Evolutionary conservation across 2,113 vertebrate genomes (phyloP).

Genomic region (Dendropsophus ebraccatus): DNA sequence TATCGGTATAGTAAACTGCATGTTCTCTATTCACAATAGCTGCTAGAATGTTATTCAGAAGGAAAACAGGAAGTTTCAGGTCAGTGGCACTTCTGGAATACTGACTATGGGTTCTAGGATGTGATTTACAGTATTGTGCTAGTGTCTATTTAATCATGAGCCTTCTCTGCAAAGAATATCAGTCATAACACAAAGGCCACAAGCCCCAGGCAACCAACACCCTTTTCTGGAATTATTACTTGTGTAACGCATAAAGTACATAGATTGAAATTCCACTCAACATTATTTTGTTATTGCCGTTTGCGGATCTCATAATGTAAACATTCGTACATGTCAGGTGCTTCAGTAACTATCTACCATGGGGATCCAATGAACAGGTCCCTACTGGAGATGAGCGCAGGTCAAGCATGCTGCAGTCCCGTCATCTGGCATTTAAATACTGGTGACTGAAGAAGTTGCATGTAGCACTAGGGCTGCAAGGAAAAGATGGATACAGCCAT

Average conservation of each 20-base stretch:
- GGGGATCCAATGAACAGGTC: neutral
- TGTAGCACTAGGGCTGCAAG: too few species aligned
- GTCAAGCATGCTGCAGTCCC: too few species aligned
- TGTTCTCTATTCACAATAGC: too few species aligned
- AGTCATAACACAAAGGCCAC: conserved; percentile 15
- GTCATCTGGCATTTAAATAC: too few species aligned
- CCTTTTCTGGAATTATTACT: neutral
- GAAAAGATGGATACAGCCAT: too few species aligned
- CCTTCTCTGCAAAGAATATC: neutral
- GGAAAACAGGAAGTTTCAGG: too few species aligned
- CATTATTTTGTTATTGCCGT: neutral
- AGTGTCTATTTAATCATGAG: neutral
- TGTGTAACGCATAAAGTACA: neutral
- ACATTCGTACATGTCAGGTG: neutral
- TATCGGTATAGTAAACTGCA: too few species aligned
- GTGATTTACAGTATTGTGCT: neutral
- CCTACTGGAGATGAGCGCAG: too few species aligned
- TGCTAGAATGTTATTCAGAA: too few species aligned
- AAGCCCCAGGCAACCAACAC: conserved; percentile 5
- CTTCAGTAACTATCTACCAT: too few species aligned
- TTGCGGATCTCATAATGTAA: neutral
- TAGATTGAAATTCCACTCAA: neutral
- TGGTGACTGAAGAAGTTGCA: too few species aligned
- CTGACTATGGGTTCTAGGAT: neutral
- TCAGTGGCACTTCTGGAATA: neutral